These are phyloP conservation scores for Chaetorhynchus papuensis DNA, from an alignment of 2,113 vertebrate genomes.

Conservation along the genomic window DNA sequence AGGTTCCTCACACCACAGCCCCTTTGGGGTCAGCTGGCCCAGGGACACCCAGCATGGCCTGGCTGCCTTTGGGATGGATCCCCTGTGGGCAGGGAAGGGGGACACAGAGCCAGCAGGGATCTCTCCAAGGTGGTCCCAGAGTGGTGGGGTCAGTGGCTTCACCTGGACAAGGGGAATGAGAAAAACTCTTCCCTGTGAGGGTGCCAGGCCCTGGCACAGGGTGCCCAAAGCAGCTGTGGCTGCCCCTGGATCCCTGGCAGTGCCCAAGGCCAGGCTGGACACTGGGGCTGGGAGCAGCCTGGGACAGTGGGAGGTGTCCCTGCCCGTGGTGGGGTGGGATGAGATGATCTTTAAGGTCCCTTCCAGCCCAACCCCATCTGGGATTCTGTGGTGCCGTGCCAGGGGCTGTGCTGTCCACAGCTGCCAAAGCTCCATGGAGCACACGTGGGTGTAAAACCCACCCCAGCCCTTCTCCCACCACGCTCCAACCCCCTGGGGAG, in stretches of 20 bases:
- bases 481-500: accelerated
- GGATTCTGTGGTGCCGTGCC: background rate
- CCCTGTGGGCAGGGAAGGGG: background rate
- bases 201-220: background rate
- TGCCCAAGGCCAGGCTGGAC: background rate
- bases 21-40: too few species aligned
- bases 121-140: background rate
- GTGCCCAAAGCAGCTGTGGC: background rate
- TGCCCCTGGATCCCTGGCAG: background rate
- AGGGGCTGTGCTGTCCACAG: background rate
- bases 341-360: background rate
- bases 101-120: background rate
- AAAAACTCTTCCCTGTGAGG: too few species aligned
- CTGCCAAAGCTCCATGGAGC: background rate
- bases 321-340: background rate
- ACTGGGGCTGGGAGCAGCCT: background rate
- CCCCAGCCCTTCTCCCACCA: background rate
- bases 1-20: background rate
- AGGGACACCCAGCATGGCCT: background rate
- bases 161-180: accelerated
- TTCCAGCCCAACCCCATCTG: background rate
- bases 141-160: background rate
- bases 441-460: background rate
- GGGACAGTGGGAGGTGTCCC: background rate
- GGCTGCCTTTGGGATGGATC: background rate